phyloP scores from a whole-genome alignment of 1,140 invertebrate genomes.

The Scaptomyza hsui region DNA sequence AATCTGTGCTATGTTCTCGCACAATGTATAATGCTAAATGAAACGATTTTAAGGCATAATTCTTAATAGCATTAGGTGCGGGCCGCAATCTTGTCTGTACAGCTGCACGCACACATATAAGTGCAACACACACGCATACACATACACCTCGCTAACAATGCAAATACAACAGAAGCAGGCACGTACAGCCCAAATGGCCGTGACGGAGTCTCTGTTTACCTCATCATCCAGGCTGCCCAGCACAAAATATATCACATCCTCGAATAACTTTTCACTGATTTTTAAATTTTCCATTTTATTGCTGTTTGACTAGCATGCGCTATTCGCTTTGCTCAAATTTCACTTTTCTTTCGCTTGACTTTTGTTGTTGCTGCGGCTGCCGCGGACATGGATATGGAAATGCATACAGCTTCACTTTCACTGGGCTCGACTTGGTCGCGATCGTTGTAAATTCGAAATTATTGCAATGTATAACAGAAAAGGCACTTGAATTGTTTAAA shows the following conservation, averaged over 20 bases:
- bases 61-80: conserved; percentile 6
- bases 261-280: conserved; percentile 77
- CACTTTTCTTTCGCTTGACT: conserved; percentile 63
- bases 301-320: conserved; percentile 22
- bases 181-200: conserved; percentile 25
- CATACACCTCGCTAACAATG: conserved; percentile 17
- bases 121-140: conserved; percentile 24
- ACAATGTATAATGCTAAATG: neutral
- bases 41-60: neutral
- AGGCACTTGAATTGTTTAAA: conserved; percentile 32
- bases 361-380: conserved; percentile 67
- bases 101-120: conserved; percentile 22
- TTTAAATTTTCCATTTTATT: conserved; percentile 73
- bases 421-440: conserved; percentile 12
- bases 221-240: conserved; percentile 76
- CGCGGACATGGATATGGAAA: conserved; percentile 55
- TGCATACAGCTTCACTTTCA: conserved; percentile 32
- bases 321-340: conserved; percentile 54
- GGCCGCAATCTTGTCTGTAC: conserved; percentile 9
- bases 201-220: conserved; percentile 55
- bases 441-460: conserved; percentile 17
- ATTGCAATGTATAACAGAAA: conserved; percentile 35
- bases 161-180: conserved; percentile 33
- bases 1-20: neutral
- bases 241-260: conserved; percentile 77